Evolutionary conservation across 2,888 invertebrate genomes (phyloP).

Genomic region (Thysanoteuthis rhombus): DNA sequence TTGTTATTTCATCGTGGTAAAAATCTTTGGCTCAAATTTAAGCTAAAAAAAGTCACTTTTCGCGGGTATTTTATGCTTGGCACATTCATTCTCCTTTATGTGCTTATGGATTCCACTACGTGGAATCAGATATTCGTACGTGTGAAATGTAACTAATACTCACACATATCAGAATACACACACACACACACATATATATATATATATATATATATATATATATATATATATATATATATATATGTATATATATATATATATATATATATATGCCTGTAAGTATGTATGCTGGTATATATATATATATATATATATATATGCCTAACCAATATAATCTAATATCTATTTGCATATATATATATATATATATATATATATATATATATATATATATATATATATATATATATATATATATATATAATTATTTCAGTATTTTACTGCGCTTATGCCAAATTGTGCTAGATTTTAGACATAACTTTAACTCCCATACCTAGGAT

Average conservation of each 20-base stretch:
- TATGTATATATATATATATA: not conserved
- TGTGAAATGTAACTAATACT: not conserved
- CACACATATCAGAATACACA: not conserved
- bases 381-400: not conserved
- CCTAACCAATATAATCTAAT: not conserved
- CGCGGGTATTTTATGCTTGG: too few species aligned
- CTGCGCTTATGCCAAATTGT: too few species aligned
- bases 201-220: conserved; percentile 23
- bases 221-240: not conserved
- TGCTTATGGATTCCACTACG: too few species aligned
- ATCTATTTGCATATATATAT: not conserved
- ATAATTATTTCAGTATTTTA: too few species aligned
- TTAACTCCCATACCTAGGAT: not conserved
- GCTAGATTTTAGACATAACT: too few species aligned
- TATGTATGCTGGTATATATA: not conserved
- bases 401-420: not conserved
- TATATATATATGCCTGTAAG: not conserved
- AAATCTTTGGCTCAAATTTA: too few species aligned
- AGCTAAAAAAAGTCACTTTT: too few species aligned
- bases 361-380: not conserved
- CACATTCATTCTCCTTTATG: too few species aligned
- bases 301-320: conserved; percentile 21
- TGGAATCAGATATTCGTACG: too few species aligned
- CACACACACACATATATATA: not conserved
- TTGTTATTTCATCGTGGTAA: too few species aligned